Percentiles rank a stretch among this genome's conserved stretches.
Evolutionary conservation across 1,140 invertebrate genomes (phyloP).

Genomic region (Popillia japonica): DNA sequence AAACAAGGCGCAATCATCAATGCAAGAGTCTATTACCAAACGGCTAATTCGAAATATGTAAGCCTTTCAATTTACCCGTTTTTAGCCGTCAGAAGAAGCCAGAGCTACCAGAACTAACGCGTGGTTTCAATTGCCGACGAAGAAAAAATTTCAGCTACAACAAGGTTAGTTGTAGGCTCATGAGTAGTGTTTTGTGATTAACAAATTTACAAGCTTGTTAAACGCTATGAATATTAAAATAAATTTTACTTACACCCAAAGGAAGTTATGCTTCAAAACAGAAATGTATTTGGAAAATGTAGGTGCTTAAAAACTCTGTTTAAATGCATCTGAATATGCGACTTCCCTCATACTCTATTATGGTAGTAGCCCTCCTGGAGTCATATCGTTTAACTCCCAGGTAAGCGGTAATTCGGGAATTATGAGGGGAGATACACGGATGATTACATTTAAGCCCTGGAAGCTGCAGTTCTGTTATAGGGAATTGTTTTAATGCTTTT

Average conservation of each 20-base stretch:
- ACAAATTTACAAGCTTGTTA: no score
- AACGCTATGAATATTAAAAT: neutral
- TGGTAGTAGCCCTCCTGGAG: neutral
- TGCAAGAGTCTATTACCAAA: no score
- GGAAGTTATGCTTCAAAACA: neutral
- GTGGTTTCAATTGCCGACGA: no score
- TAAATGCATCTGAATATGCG: neutral
- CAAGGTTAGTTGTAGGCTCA: no score
- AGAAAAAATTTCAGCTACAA: no score
- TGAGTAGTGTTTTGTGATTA: no score
- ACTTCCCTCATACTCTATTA: neutral
- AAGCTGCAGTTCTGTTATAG: slow-evolving; percentile 39
- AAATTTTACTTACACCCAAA: neutral
- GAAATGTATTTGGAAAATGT: neutral
- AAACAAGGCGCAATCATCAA: no score
- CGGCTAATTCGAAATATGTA: no score
- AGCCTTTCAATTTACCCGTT: no score
- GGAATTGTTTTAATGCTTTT: slow-evolving; percentile 38
- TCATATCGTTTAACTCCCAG: slow-evolving; percentile 1
- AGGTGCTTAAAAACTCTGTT: neutral
- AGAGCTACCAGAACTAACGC: no score
- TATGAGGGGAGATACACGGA: slow-evolving; percentile 36
- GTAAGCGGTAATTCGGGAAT: slow-evolving; percentile 14
- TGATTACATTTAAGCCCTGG: slow-evolving; percentile 35
- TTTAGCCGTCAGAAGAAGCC: no score